Percentiles rank a stretch among this genome's conserved stretches.
Conservation (phyloP, 2,888 invertebrate species). For the Chrysolina americana region DNA sequence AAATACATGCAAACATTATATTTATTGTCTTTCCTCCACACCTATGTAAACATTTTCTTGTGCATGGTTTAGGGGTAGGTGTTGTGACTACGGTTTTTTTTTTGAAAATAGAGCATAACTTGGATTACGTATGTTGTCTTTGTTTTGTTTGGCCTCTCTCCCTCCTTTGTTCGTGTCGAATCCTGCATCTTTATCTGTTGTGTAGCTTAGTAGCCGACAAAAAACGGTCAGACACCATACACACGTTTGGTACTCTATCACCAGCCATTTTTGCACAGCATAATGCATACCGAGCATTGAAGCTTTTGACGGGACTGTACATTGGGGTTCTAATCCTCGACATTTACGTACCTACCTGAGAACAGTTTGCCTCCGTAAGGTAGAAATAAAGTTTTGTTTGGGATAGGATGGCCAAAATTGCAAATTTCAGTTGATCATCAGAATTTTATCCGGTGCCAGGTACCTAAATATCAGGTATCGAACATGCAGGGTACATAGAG, state of each 20-base stretch:
- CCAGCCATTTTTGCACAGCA: not conserved
- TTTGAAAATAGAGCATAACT: not conserved
- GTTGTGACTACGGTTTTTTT: slow-evolving; percentile 1
- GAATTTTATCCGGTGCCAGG: not conserved
- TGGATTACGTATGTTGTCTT: not conserved
- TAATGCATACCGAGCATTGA: not conserved
- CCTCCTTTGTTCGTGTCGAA: not conserved
- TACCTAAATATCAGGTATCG: not conserved
- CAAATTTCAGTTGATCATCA: not conserved
- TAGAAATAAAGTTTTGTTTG: not conserved
- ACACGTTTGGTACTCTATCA: not conserved
- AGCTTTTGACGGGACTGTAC: slow-evolving; percentile 2
- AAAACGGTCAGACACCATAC: not conserved
- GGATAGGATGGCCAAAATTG: not conserved
- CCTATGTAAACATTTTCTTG: not conserved
- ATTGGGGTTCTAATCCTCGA: slow-evolving; percentile 4
- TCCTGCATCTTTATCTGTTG: slow-evolving; percentile 5
- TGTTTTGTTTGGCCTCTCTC: slow-evolving; percentile 5
- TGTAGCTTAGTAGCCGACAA: slow-evolving; percentile 7
- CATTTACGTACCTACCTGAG: not conserved
- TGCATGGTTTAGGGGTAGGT: slow-evolving; percentile 32
- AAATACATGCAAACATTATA: too few relatives aligned
- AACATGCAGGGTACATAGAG: not conserved
- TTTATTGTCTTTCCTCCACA: not conserved
- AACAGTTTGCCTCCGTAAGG: not conserved